Percentiles rank a stretch among this genome's conserved stretches.
Evolutionary conservation across 1,140 invertebrate species (phyloP).

Genomic region (Halictus rubicundus): DNA sequence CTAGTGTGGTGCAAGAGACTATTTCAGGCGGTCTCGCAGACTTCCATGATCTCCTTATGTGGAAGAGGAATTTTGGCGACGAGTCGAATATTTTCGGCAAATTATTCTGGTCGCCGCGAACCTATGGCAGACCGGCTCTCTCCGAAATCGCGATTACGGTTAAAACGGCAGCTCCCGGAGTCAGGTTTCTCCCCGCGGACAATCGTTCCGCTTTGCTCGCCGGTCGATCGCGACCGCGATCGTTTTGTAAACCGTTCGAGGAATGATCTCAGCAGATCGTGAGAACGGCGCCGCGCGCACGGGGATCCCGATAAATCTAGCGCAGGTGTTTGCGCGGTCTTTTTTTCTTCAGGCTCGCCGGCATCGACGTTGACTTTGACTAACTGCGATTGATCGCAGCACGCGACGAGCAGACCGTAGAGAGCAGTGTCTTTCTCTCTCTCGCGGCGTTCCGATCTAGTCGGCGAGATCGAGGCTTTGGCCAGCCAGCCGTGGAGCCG

Average conservation of each 20-base stretch:
- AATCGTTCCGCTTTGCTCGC: background rate
- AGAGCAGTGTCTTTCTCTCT: background rate
- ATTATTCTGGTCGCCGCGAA: too few relatives aligned
- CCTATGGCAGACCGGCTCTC: too few relatives aligned
- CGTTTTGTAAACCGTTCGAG: constrained; percentile 4
- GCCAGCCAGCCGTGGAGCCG: background rate
- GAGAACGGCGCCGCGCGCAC: constrained; percentile 15
- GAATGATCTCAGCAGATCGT: constrained; percentile 16
- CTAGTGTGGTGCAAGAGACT: too few relatives aligned
- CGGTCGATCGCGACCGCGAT: too few relatives aligned
- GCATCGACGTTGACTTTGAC: constrained; percentile 24
- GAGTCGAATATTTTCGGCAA: too few relatives aligned
- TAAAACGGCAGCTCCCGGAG: background rate
- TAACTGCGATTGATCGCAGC: constrained; percentile 18
- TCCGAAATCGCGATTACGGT: constrained; percentile 10
- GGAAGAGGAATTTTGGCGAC: too few relatives aligned
- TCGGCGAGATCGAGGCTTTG: constrained; percentile 24
- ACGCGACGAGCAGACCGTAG: too few relatives aligned
- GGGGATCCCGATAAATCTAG: constrained; percentile 24
- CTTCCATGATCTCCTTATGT: too few relatives aligned
- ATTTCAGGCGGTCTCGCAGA: too few relatives aligned
- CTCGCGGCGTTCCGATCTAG: constrained; percentile 1
- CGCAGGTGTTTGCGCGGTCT: constrained; percentile 22
- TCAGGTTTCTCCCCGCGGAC: constrained; percentile 6
- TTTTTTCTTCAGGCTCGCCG: background rate